Evolutionary conservation across 2,888 invertebrate species (phyloP).

Genomic region (Ornithoptera priamus): DNA sequence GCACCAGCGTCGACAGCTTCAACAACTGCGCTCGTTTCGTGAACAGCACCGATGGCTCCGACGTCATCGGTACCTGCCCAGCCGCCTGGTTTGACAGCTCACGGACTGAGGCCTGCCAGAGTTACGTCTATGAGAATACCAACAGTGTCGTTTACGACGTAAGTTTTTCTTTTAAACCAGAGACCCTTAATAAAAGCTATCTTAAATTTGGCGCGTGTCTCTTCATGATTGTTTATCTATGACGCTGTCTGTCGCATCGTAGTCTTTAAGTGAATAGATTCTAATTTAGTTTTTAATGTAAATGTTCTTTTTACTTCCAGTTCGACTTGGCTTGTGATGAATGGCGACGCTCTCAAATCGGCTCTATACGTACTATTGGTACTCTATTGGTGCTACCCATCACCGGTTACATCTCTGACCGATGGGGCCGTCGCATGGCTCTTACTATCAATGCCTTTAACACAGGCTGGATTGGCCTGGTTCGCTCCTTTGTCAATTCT

Average conservation of each 20-base stretch:
- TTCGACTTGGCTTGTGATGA: slow-evolving; percentile 82
- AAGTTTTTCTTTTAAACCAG: slow-evolving; percentile 38
- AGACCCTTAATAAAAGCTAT: too few relatives aligned
- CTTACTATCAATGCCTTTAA: slow-evolving; percentile 81
- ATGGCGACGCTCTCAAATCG: slow-evolving; percentile 87
- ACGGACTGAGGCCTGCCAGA: slow-evolving; percentile 46
- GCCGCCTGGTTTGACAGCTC: slow-evolving; percentile 52
- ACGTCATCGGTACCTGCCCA: slow-evolving; percentile 49
- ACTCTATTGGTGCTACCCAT: slow-evolving; percentile 85
- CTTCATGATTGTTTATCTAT: too few relatives aligned
- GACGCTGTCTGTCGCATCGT: too few relatives aligned
- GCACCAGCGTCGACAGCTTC: slow-evolving; percentile 44
- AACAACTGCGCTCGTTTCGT: slow-evolving; percentile 56
- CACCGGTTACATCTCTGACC: slow-evolving; percentile 86
- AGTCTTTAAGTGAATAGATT: too few relatives aligned
- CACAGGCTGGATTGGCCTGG: slow-evolving; percentile 83
- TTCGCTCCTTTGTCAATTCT: slow-evolving; percentile 84
- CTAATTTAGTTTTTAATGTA: background rate
- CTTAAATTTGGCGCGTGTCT: too few relatives aligned
- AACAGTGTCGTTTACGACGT: slow-evolving; percentile 69
- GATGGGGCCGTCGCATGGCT: slow-evolving; percentile 83
- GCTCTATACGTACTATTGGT: slow-evolving; percentile 86
- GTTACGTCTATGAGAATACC: slow-evolving; percentile 59
- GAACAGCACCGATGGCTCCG: slow-evolving; percentile 39
- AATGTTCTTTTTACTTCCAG: slow-evolving; percentile 52